Evolutionary conservation across 2,797 vertebrate genomes (phyloP).

Genomic region (Anableps anableps): DNA sequence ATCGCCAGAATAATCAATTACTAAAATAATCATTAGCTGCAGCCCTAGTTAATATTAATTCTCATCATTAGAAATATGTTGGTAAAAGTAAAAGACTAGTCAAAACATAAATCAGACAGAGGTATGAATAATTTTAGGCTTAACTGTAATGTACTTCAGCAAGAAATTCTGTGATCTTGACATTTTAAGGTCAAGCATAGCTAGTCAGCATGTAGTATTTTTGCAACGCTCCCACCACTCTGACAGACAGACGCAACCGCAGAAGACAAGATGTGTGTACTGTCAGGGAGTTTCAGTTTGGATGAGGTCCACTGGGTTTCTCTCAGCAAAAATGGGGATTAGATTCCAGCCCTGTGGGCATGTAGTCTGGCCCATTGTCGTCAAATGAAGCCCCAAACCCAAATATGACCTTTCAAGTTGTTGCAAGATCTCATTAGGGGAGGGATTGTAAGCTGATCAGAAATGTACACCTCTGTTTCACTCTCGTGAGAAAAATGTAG

Average conservation of each 20-base stretch:
- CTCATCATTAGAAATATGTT: not conserved
- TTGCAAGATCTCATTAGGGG: constrained; percentile 60
- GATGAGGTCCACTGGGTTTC: constrained; percentile 50
- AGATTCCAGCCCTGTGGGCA: constrained; percentile 59
- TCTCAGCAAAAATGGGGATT: constrained; percentile 47
- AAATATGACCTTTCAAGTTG: constrained; percentile 47
- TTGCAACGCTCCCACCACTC: constrained; percentile 1
- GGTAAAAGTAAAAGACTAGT: not conserved
- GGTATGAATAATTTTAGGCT: not conserved
- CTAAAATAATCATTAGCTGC: too few relatives aligned
- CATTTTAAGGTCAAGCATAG: not conserved
- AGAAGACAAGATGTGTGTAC: constrained; percentile 34
- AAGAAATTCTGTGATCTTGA: not conserved
- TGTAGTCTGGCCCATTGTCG: constrained; percentile 38
- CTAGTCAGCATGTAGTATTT: not conserved
- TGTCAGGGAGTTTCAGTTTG: constrained; percentile 50
- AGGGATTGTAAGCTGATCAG: constrained; percentile 48
- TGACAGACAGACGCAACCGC: constrained; percentile 24
- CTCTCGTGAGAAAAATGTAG: not conserved
- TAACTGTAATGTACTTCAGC: not conserved
- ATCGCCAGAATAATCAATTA: too few relatives aligned
- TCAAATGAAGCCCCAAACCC: constrained; percentile 53
- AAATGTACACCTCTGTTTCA: constrained; percentile 21
- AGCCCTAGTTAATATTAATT: too few relatives aligned
- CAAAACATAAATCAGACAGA: not conserved